Base-by-base conservation (phyloP, 2,888 invertebrate species). In the Cremastinae sp. region DNA sequence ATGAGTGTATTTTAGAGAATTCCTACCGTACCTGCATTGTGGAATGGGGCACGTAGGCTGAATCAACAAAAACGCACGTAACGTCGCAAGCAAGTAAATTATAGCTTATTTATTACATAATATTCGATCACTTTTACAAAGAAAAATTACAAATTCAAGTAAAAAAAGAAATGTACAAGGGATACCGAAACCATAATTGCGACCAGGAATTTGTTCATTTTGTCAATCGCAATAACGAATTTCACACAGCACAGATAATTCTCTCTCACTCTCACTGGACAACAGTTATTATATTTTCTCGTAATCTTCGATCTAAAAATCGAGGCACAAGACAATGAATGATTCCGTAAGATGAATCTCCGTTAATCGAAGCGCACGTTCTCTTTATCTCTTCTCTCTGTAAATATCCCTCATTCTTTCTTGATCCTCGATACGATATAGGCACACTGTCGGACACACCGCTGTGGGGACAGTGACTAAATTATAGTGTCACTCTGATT, bases 121-220 rank as follows among this genome's bases (percentile, higher is more conserved):
- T 64, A 2, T 49, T 45, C 14, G 36, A 62, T 58, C 38, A 76
- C 22, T 68, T 76, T 66, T 76, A 69, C 64, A 69, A 56, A 38
- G n/a, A 38, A 64, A 41, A 64, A 72, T 76, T 58, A 69, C 34
- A 47, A 69, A 76, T 69, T 68, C 36, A 47, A 65, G 59, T 36
- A 22, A 45, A 34, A 43, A 62, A 70, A 70, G 56, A 69, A 76
- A 76, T 76, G 64, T 76, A 76, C 75, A 72, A 2, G 72, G 68
- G 61, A 76, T 59, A 72, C 68, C 72, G 68, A 72, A 76, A 68
- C 72, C 62, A 69, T 56, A 62, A 49, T 72, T 49, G 54, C 66
- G 47, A 51, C 3, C 16, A 45, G 51, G 20, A 14, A 68, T 22
- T 41, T 14, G 18, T 59, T 14, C 28, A 18, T 58, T 41, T 20